Percentiles rank a stretch among this genome's conserved stretches.
phyloP scores from a whole-genome alignment of 2,113 vertebrate genomes.

The Nesoenas mayeri region DNA sequence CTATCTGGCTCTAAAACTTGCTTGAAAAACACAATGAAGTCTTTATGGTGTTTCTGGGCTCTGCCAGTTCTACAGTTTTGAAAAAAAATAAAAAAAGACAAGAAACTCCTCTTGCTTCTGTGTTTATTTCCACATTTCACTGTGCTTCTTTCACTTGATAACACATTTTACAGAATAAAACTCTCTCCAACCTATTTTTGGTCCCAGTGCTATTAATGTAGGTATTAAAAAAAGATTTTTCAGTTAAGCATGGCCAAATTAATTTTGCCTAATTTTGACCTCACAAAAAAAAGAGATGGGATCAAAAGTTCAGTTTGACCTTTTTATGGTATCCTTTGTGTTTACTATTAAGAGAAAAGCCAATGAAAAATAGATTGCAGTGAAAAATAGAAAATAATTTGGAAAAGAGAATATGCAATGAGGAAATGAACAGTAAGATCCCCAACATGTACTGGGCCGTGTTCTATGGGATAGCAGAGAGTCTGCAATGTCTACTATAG shows the following conservation, averaged over 20 bases:
- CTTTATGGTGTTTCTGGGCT: constrained; percentile 43
- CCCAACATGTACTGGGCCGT: not conserved
- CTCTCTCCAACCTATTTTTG: not conserved
- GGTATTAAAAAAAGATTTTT: not conserved
- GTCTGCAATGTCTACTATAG: not conserved
- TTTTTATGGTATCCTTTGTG: not conserved
- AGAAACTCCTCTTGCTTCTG: constrained; percentile 1
- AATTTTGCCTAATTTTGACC: not conserved
- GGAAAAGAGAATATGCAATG: not conserved
- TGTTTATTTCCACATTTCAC: constrained; percentile 25
- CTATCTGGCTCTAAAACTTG: constrained; percentile 38
- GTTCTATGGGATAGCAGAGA: not conserved
- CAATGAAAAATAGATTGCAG: not conserved
- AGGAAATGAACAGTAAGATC: not conserved
- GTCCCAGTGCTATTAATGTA: not conserved
- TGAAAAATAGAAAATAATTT: not conserved
- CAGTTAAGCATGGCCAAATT: not conserved
- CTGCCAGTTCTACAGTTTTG: constrained; percentile 24
- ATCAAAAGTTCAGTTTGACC: constrained; percentile 27
- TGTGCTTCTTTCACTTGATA: not conserved
- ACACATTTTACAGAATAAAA: not conserved
- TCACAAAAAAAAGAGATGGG: not conserved
- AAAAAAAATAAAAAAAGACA: not conserved
- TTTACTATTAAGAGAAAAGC: not conserved
- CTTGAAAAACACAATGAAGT: constrained; percentile 48